Base-by-base conservation (phyloP, 1,140 invertebrate species). In the Sitophilus oryzae region DNA sequence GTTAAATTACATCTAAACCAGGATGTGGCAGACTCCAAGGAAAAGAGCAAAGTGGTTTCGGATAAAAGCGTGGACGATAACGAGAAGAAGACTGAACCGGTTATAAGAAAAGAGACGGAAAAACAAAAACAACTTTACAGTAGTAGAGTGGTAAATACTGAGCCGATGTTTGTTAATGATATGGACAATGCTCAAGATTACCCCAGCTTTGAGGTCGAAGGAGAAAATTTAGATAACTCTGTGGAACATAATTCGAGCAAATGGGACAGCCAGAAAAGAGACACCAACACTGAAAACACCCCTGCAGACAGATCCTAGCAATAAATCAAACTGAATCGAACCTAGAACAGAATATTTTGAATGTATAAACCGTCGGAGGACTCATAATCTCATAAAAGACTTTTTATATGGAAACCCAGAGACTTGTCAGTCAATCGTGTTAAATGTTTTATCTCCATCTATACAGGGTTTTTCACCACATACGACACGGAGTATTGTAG, bases 221-320 rank as follows among this genome's bases (percentile, higher is more conserved):
- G 58, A 19, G 44, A 59, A 37, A 18, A 22, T 41, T 4, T 25
- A 1, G 43, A 52, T 10, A 56, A 56, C 9, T 45, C 16, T 6
- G 35, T 18, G 20, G 63, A 66, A 11, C 56, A 60, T 35, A 63
- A 63, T 53, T 25, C 50, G 8, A 67, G 56, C 37, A 59, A n/a
- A 21, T 15, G 1, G 3, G 30, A 47, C 16, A 47, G 10, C 11
- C 35, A 56, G 19, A 58, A 53, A 51, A 58, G 46, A 37, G 58
- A 63, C 34, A 51, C 61, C 8, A 72, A 73, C 40, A 66, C 58
- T 4, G 73, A 74, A 60, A 71, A 74, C 59, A 71, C 71, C 16
- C 73, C 73, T 30, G 73, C 73, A n/a, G 72, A 72, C 30, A 74
- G 73, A 72, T 74, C 73, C 66, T 74, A 74, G 71, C 65, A 67